A percentile compares a stretch with the other conserved stretches of the same genome.
These are phyloP conservation scores for Riparia riparia DNA, from an alignment of 2,113 vertebrate species.

Conservation along the genomic window DNA sequence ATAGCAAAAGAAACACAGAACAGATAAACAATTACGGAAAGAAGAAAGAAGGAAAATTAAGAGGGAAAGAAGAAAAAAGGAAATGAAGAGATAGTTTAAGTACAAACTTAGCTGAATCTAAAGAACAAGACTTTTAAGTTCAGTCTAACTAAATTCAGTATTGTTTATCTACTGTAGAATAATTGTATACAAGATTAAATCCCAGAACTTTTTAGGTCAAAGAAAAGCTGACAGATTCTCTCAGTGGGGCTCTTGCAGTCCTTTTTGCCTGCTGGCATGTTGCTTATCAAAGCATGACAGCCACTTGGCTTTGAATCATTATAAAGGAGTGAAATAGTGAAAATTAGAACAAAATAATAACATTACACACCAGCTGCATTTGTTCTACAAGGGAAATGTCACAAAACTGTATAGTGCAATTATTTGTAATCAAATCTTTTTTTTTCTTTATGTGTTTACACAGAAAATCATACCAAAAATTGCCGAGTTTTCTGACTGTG, in stretches of 20 bases:
- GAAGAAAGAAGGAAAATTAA: background rate
- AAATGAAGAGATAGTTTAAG: background rate
- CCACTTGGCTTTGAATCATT: conserved; percentile 20
- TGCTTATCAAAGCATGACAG: conserved; percentile 38
- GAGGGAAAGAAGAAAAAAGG: background rate
- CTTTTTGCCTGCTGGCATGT: conserved; percentile 28
- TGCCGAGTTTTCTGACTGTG: background rate
- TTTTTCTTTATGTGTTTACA: conserved; percentile 32
- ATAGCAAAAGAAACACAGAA: background rate
- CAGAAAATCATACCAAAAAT: conserved; percentile 1
- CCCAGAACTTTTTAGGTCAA: conserved; percentile 31
- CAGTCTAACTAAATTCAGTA: background rate
- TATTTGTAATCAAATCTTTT: conserved; percentile 26
- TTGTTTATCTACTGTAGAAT: background rate
- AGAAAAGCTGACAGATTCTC: conserved; percentile 27
- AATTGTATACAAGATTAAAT: background rate
- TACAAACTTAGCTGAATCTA: background rate
- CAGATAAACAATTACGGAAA: background rate
- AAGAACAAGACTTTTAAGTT: background rate
- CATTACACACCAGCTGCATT: conserved; percentile 20
- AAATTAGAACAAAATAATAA: conserved; percentile 5
- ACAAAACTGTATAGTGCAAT: background rate
- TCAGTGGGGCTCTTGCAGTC: background rate
- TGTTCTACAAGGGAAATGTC: conserved; percentile 18
- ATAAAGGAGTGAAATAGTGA: background rate